These are phyloP conservation scores for Triops cancriformis DNA, from an alignment of 1,140 invertebrate genomes.

Conservation along the genomic window DNA sequence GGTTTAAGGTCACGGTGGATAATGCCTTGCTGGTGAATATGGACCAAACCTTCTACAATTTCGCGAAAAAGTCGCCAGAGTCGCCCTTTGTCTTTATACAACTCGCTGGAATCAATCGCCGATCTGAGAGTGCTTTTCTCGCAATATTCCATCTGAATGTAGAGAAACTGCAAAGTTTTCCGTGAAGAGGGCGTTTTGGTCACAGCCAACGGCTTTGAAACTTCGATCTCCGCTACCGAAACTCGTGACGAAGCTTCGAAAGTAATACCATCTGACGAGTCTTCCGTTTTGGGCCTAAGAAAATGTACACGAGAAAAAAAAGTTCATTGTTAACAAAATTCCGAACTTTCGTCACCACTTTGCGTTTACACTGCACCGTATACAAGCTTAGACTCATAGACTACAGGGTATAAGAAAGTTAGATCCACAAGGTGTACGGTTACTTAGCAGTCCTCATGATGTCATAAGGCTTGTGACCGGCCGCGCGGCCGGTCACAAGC, in stretches of 20 bases:
- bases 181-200: background rate
- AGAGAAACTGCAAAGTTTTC: conserved; percentile 58
- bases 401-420: too few relatives aligned
- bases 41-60: conserved; percentile 77
- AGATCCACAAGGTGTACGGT: too few relatives aligned
- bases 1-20: conserved; percentile 90
- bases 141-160: conserved; percentile 89
- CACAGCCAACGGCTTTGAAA: conserved; percentile 17
- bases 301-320: background rate
- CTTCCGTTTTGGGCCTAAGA: conserved; percentile 27
- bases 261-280: conserved; percentile 47
- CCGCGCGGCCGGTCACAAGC: too few relatives aligned
- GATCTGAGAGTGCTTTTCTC: conserved; percentile 72
- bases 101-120: conserved; percentile 68
- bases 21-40: conserved; percentile 92
- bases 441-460: too few relatives aligned
- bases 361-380: too few relatives aligned
- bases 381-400: too few relatives aligned
- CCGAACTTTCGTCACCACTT: too few relatives aligned
- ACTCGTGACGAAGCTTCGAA: conserved; percentile 37
- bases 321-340: background rate
- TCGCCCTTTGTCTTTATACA: conserved; percentile 66
- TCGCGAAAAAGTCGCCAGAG: conserved; percentile 88
- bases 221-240: conserved; percentile 31
- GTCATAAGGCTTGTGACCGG: too few relatives aligned